Conservation (phyloP, 1,140 invertebrate genomes). For the Cotesia vestalis region DNA sequence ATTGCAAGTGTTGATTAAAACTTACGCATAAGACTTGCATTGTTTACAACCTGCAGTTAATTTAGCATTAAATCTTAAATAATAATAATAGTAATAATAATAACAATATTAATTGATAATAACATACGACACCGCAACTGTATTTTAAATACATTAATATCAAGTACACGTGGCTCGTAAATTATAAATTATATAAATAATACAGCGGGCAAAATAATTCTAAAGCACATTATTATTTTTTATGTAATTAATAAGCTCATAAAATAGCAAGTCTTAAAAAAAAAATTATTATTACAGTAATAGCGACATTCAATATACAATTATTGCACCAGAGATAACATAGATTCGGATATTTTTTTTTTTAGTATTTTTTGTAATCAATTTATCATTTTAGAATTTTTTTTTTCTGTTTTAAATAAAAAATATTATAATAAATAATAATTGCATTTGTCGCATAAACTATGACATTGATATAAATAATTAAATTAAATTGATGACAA, state of each 20-base stretch:
- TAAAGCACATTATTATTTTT: slow-evolving; percentile 29
- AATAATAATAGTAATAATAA: slow-evolving; percentile 21
- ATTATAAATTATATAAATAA: slow-evolving; percentile 23
- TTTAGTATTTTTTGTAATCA: neutral
- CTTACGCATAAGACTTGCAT: slow-evolving; percentile 5
- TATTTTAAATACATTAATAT: slow-evolving; percentile 16
- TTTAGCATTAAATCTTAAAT: slow-evolving; percentile 34
- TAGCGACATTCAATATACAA: neutral
- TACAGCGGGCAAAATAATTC: slow-evolving; percentile 28
- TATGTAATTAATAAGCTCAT: slow-evolving; percentile 1
- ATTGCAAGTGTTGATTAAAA: slow-evolving; percentile 23
- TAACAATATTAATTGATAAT: slow-evolving; percentile 27
- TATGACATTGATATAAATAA: too few species aligned
- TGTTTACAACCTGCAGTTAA: slow-evolving; percentile 26
- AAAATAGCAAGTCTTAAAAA: neutral
- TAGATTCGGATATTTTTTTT: neutral
- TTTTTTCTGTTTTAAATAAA: neutral
- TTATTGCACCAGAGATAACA: slow-evolving; percentile 18
- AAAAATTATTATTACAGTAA: neutral
- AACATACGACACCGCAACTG: slow-evolving; percentile 29
- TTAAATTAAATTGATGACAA: too few species aligned
- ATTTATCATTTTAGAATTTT: neutral
- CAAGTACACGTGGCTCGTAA: slow-evolving; percentile 43
- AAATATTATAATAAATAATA: too few species aligned
- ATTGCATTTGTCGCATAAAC: too few species aligned